A percentile compares a stretch with the other conserved stretches of the same genome.
Evolutionary conservation across 2,888 invertebrate genomes (phyloP).

Genomic region (Polyommatus iphigenia): DNA sequence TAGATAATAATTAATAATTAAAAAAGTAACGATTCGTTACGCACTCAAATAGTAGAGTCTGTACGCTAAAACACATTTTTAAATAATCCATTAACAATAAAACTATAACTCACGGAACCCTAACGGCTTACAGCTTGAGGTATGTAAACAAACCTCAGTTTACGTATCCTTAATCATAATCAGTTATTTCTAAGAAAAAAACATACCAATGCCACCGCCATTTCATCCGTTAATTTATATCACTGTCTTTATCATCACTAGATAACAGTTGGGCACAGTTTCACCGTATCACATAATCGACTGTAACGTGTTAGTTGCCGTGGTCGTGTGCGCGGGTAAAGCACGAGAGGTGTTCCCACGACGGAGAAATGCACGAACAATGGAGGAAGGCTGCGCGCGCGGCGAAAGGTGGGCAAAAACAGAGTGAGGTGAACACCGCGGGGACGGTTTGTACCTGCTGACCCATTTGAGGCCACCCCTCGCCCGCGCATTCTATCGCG

Average conservation of each 20-base stretch:
- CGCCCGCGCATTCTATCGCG: neutral
- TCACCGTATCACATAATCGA: constrained; percentile 46
- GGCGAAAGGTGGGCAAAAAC: constrained; percentile 80
- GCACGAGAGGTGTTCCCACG: constrained; percentile 75
- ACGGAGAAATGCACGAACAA: constrained; percentile 75
- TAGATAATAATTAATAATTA: neutral
- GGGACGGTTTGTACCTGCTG: constrained; percentile 64
- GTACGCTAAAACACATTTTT: too few relatives aligned
- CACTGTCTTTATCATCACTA: constrained; percentile 72
- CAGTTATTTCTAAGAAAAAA: constrained; percentile 10
- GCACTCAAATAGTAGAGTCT: neutral
- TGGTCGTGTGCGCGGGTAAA: constrained; percentile 57
- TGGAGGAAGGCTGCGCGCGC: constrained; percentile 72
- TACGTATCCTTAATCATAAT: neutral
- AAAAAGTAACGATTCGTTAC: neutral
- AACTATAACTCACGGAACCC: neutral
- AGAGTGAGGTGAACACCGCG: constrained; percentile 59
- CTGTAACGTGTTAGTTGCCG: constrained; percentile 57
- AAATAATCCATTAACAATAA: too few relatives aligned
- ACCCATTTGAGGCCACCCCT: constrained; percentile 58
- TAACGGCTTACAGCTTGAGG: neutral
- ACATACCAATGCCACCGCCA: constrained; percentile 68
- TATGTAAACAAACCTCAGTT: neutral
- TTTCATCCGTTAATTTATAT: constrained; percentile 61
- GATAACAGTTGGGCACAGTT: constrained; percentile 60